Base-by-base conservation (phyloP, 2,888 invertebrate genomes). In the Tricholauxania praeusta region DNA sequence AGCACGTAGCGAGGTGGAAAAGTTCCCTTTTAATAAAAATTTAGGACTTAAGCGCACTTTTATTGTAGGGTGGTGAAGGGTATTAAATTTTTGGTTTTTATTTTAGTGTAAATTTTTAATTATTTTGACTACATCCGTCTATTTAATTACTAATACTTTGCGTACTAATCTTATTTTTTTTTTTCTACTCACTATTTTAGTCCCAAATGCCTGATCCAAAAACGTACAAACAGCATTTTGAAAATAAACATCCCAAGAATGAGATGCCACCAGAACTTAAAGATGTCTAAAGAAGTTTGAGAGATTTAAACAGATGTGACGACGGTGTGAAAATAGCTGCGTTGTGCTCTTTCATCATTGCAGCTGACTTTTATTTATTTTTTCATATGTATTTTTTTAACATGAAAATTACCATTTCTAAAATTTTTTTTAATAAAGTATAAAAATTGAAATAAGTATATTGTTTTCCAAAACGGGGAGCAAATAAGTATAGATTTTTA, bases 191-290 rank as follows among this genome's bases (percentile, higher is more conserved):
- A 48, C 47, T 70, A 47, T 67, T 74, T 55, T 62, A 98, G 98
- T 94, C 98, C 14, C 97, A 98, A 90, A 99, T 99, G 99, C 99
- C 99, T 4, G 99, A 99, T 88, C 97, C 97, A 70, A 99, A 99
- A 90, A 99, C 99, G 22, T 99, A 99, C 89, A 98, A 96, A 88
- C 99, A 99, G 88, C 99, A 99, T 88, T 99, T 98, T 89, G 98
- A 99, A 88, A 98, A 97, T 88, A 99, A 99, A 87, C 99, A 99
- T 89, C 98, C 99, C 47, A 99, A 99, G 88, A 94, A 93, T 82
- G 93, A 96, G 67, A 89, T 99, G 88, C 99, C 99, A 73, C 92
- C 92, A 82, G 94, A 94, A 82, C 89, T 95, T 77, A 94, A 94
- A 86, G 91, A 91, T 86, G 88, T 75, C 69, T 76, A 77, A 52